Evolutionary conservation across 2,113 vertebrate species (phyloP).

Genomic region (Halichoerus grypus): DNA sequence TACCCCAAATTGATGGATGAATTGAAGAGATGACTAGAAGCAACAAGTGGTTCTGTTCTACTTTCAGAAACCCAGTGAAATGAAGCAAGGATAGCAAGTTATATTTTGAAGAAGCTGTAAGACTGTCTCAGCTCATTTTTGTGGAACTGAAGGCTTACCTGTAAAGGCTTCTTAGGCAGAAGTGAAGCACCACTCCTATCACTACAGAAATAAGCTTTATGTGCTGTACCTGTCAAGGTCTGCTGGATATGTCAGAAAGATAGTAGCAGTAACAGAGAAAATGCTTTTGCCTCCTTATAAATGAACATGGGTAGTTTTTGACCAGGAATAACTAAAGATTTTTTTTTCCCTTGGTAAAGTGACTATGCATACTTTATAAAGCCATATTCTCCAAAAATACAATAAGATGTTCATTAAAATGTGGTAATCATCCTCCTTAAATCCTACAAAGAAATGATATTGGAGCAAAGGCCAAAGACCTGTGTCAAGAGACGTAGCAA

Average conservation of each 20-base stretch:
- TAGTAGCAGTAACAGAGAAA: not conserved
- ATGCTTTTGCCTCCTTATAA: not conserved
- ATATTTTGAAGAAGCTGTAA: conserved; percentile 57
- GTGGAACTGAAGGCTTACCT: conserved; percentile 45
- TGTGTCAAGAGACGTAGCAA: not conserved
- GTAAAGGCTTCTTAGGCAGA: conserved; percentile 37
- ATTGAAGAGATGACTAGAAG: conserved; percentile 18
- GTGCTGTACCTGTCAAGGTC: conserved; percentile 61
- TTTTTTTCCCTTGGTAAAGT: conserved; percentile 2
- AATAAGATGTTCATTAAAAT: not conserved
- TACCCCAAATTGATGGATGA: not conserved
- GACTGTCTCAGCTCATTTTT: conserved; percentile 68
- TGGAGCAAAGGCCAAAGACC: not conserved
- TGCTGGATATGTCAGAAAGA: conserved; percentile 58
- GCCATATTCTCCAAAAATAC: not conserved
- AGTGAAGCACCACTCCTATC: not conserved
- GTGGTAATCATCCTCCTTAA: conserved; percentile 21
- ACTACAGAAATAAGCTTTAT: conserved; percentile 60
- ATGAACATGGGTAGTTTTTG: not conserved
- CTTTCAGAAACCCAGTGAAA: conserved; percentile 69
- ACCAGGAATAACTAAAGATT: conserved; percentile 6
- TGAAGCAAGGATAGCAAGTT: not conserved
- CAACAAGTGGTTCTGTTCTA: conserved; percentile 4
- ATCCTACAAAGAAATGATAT: conserved; percentile 13
- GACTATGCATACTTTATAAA: not conserved